phyloP scores from a whole-genome alignment of 2,113 vertebrate species.

The Hyla sarda region DNA sequence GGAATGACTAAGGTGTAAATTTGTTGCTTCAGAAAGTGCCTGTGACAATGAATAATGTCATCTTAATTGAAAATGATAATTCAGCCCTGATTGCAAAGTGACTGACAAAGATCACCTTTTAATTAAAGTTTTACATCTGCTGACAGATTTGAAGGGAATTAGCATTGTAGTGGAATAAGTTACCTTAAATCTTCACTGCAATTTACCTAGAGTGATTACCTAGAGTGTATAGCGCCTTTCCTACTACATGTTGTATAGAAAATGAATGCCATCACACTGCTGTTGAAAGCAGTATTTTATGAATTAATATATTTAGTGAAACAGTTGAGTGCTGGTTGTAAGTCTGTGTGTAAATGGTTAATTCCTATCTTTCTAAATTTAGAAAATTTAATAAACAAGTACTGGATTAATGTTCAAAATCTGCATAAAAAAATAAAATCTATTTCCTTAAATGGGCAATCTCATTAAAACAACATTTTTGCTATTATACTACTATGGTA shows the following conservation, averaged over 20 bases:
- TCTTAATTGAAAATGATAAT: slow-evolving; percentile 62
- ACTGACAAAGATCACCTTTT: slow-evolving; percentile 60
- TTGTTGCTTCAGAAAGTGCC: slow-evolving; percentile 48
- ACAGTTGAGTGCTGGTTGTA: not conserved
- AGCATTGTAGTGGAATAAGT: slow-evolving; percentile 40
- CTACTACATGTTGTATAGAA: not conserved
- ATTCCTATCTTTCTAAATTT: slow-evolving; percentile 7
- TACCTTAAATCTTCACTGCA: slow-evolving; percentile 37
- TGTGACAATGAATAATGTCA: slow-evolving; percentile 48
- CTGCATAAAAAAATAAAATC: too few relatives aligned
- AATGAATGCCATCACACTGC: not conserved
- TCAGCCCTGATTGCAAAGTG: slow-evolving; percentile 56
- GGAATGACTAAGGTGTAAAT: slow-evolving; percentile 36
- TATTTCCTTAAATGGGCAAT: not conserved
- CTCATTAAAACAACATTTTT: too few relatives aligned
- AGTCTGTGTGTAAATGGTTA: not conserved
- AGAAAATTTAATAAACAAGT: not conserved
- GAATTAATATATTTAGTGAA: slow-evolving; percentile 16
- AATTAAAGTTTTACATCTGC: slow-evolving; percentile 63
- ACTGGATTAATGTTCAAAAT: too few relatives aligned
- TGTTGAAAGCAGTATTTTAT: not conserved
- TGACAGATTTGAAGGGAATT: slow-evolving; percentile 61
- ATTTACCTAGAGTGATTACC: slow-evolving; percentile 46
- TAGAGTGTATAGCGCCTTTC: not conserved
- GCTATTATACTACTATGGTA: too few relatives aligned